Conservation (phyloP, 1,140 invertebrate genomes). For the Papilio glaucus region DNA sequence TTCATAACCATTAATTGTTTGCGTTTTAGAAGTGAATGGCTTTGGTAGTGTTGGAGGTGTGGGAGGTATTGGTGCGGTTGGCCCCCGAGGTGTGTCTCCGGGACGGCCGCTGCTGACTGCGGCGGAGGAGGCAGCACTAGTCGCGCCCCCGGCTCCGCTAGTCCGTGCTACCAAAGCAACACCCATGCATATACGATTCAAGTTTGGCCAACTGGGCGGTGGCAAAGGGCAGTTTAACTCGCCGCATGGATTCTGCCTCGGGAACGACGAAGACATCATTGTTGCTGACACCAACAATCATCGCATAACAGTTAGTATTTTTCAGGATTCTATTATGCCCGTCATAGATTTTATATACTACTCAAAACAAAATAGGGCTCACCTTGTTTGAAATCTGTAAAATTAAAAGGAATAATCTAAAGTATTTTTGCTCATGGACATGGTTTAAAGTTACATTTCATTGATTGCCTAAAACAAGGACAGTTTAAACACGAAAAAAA, state of each 20-base stretch:
- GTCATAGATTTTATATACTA: no score
- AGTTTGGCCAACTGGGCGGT: conserved; percentile 96
- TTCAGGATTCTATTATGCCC: no score
- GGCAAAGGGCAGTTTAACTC: conserved; percentile 97
- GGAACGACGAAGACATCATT: conserved; percentile 96
- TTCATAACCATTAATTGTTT: neutral
- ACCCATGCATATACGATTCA: conserved; percentile 94
- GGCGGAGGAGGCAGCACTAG: conserved; percentile 77
- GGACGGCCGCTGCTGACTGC: conserved; percentile 73
- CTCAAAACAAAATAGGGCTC: no score
- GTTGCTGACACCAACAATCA: conserved; percentile 98
- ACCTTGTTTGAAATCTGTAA: no score
- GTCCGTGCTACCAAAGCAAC: conserved; percentile 88
- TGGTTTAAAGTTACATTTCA: no score
- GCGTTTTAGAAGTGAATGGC: conserved; percentile 74
- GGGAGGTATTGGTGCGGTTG: conserved; percentile 58
- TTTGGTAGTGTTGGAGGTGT: conserved; percentile 70
- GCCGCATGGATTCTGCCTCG: conserved; percentile 98
- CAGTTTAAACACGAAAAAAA: no score
- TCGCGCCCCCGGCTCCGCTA: conserved; percentile 71
- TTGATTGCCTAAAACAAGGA: no score
- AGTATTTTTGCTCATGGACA: no score
- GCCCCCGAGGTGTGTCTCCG: conserved; percentile 82
- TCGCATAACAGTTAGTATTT: conserved; percentile 91
- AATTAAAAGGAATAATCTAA: no score